Evolutionary conservation across 2,113 vertebrate genomes (phyloP), one percentile per base, ranked within the genome.

Genomic region (Pitta sordida): DNA sequence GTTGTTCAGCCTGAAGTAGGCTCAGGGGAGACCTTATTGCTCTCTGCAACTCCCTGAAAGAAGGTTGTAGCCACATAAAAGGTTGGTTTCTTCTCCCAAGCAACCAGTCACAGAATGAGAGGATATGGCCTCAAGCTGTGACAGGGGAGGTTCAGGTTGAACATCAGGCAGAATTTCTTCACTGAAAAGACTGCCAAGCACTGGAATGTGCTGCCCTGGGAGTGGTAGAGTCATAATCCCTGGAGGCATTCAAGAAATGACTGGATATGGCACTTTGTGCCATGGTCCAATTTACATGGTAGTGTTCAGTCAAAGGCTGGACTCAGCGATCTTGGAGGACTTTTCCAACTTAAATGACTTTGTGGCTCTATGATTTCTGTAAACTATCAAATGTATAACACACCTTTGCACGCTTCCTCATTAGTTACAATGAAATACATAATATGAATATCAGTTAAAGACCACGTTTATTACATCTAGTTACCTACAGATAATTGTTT

Each of bases 331-430:
- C 39, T 55, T 41, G 41, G 6, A 41, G 8, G 9, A 55, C 9
- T 68, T 75, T 62, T 55, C 39, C 62, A 68, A 62, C 9, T 52
- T 5, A 36, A 68, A 55, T 36, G 11, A 68, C 15, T 46, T 7
- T 22, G 21, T 0, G 1, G 34, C 41, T 75, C 21, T 4, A 36
- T 6, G 4, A 55, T 9, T 87, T 71, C 27, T 1, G 0, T 51
- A 59, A 63, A 56, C 27, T 36, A 56, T 9, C 14, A 53, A 32
- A 36, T 37, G 22, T 30, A 65, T 62, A 70, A 53, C 7, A 29
- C 3, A 34, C n/a, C 13, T 86, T 51, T 65, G 15, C 4, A 37
- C 0, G 1, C 15, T n/a, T 78, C 23, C 23, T 67, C 26, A 37
- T 53, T 48, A 69, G 4, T 48, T 62, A n/a, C 16, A 46, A 24